Evolutionary conservation across 2,888 invertebrate genomes (phyloP).

Genomic region (Spodoptera exigua): DNA sequence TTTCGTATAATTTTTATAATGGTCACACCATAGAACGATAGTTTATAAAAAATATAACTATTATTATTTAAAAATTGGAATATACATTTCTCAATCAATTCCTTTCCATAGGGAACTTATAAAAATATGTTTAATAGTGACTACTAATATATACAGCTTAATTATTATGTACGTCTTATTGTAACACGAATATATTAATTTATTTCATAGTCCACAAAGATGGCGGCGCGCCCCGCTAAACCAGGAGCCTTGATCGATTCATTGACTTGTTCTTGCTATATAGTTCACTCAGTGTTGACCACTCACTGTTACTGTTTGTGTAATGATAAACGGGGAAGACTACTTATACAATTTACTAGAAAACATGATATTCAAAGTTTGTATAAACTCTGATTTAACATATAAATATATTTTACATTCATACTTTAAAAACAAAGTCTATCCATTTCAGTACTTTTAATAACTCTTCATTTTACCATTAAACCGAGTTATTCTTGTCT

Average conservation of each 20-base stretch:
- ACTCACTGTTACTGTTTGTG: neutral
- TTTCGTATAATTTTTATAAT: constrained; percentile 45
- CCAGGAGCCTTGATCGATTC: constrained; percentile 57
- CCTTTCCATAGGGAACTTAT: constrained; percentile 62
- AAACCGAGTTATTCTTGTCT: no score
- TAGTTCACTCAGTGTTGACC: constrained; percentile 38
- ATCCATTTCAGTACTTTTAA: no score
- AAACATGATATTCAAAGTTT: neutral
- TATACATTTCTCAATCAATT: constrained; percentile 68
- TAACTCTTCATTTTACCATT: no score
- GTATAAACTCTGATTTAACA: neutral
- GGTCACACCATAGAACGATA: constrained; percentile 58
- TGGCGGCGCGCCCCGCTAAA: constrained; percentile 49
- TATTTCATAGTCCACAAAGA: constrained; percentile 54
- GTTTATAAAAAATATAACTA: constrained; percentile 56
- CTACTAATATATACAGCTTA: constrained; percentile 58
- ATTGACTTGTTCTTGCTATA: constrained; percentile 50
- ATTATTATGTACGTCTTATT: constrained; percentile 58
- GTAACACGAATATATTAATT: constrained; percentile 58
- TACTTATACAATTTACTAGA: neutral
- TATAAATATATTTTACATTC: no score
- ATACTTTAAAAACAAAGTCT: neutral
- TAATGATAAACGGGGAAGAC: constrained; percentile 24
- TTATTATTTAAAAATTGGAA: constrained; percentile 59
- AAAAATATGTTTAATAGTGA: constrained; percentile 52